Evolutionary conservation across 2,113 vertebrate species (phyloP).

Genomic region (Peromyscus californicus): DNA sequence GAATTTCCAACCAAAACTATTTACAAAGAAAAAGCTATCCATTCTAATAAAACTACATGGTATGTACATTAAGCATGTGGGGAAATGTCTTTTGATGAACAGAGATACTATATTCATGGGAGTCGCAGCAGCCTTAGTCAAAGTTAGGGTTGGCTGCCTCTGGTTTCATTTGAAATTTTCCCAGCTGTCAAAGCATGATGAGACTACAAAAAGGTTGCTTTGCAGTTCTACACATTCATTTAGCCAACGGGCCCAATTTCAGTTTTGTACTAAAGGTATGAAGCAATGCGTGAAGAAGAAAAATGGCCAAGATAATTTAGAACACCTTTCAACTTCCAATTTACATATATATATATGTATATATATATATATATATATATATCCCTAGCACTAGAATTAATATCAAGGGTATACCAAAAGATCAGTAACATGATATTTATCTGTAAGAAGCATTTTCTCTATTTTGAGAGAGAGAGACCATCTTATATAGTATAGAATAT

Average conservation of each 20-base stretch:
- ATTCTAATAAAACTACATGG: slow-evolving; percentile 71
- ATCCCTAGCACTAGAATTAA: not conserved
- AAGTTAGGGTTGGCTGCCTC: slow-evolving; percentile 20
- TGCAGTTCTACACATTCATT: not conserved
- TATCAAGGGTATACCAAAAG: not conserved
- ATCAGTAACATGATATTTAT: not conserved
- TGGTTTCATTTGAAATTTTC: slow-evolving; percentile 18
- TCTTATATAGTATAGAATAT: not conserved
- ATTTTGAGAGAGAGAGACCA: slow-evolving; percentile 5
- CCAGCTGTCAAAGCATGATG: not conserved
- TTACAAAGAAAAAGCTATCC: slow-evolving; percentile 71
- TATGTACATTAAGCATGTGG: slow-evolving; percentile 45
- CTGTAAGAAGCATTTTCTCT: not conserved
- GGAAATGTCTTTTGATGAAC: slow-evolving; percentile 58
- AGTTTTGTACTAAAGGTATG: not conserved
- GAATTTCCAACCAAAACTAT: slow-evolving; percentile 74
- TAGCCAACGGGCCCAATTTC: slow-evolving; percentile 24
- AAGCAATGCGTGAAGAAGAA: not conserved
- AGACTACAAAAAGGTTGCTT: not conserved
- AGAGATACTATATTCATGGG: slow-evolving; percentile 16
- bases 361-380: not conserved
- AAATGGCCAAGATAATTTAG: not conserved
- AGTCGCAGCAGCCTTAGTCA: not conserved
- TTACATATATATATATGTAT: not conserved
- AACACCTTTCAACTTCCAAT: not conserved